These are phyloP conservation scores for Megastigmus dorsalis DNA, from an alignment of 2,888 invertebrate genomes.

Conservation along the genomic window DNA sequence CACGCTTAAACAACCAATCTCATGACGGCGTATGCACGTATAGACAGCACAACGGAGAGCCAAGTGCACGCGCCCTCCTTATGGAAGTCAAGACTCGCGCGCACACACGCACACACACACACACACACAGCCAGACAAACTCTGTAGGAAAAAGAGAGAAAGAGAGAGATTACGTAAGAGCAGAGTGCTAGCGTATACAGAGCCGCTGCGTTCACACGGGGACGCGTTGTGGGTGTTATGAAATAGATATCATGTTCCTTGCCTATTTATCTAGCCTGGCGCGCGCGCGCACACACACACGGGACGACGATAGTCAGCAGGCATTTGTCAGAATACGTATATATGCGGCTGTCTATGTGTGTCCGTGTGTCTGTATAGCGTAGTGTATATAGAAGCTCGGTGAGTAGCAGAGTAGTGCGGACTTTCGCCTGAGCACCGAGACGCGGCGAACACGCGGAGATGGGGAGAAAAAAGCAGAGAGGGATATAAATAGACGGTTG, in stretches of 20 bases:
- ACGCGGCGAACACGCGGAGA: neutral
- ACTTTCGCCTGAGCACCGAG: constrained; percentile 34
- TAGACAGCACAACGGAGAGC: constrained; percentile 30
- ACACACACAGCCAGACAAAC: neutral
- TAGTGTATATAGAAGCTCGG: neutral
- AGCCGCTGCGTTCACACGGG: constrained; percentile 71
- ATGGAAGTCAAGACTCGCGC: constrained; percentile 12
- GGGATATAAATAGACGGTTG: constrained; percentile 5
- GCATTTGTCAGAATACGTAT: constrained; percentile 57
- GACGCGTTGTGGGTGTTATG: constrained; percentile 73
- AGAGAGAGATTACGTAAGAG: constrained; percentile 45
- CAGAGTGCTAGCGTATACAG: constrained; percentile 19
- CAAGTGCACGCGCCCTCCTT: constrained; percentile 43
- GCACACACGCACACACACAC: neutral
- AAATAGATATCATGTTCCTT: constrained; percentile 72
- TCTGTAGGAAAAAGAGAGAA: constrained; percentile 4
- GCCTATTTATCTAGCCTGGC: constrained; percentile 59
- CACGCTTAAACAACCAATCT: constrained; percentile 49
- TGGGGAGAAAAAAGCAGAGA: constrained; percentile 12
- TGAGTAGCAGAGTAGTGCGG: neutral
- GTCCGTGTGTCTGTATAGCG: neutral
- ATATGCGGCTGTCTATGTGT: neutral
- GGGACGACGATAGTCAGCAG: constrained; percentile 57
- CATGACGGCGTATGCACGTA: constrained; percentile 49
- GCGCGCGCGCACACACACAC: constrained; percentile 44